phyloP scores from a whole-genome alignment of 2,797 vertebrate species.

The Adelosebastes latens region DNA sequence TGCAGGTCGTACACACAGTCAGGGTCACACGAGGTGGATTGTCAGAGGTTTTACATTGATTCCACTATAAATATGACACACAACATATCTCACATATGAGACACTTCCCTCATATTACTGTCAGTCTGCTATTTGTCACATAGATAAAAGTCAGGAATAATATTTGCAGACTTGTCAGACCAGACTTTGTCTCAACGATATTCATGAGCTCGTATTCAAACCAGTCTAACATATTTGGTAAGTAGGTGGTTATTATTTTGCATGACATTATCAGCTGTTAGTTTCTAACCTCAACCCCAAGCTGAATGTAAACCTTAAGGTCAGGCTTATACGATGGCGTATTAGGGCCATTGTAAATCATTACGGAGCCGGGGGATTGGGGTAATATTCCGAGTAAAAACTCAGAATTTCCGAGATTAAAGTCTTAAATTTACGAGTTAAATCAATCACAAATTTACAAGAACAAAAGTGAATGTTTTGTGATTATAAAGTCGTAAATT shows the following conservation, averaged over 20 bases:
- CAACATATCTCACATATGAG: background rate
- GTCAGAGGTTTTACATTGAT: background rate
- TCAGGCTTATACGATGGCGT: fast-evolving
- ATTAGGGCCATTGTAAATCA: background rate
- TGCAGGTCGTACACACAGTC: background rate
- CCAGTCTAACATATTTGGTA: background rate
- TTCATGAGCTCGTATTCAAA: background rate
- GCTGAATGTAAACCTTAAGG: background rate
- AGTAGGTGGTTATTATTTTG: slow-evolving; percentile 2
- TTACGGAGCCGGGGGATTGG: background rate
- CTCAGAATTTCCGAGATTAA: background rate
- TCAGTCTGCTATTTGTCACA: background rate
- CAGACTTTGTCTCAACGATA: background rate
- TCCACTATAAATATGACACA: background rate
- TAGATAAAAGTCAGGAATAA: background rate
- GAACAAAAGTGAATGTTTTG: background rate
- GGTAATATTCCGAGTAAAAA: background rate
- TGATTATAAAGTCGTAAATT: background rate
- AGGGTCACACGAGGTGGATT: background rate
- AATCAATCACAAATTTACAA: background rate
- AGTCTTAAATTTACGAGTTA: background rate
- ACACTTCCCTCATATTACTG: background rate
- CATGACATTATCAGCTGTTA: background rate
- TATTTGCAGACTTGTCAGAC: background rate
- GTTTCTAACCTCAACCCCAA: background rate